Evolutionary conservation across 2,888 invertebrate genomes (phyloP), one percentile per base, ranked within the genome.

Genomic region (Adelognathus sp.): DNA sequence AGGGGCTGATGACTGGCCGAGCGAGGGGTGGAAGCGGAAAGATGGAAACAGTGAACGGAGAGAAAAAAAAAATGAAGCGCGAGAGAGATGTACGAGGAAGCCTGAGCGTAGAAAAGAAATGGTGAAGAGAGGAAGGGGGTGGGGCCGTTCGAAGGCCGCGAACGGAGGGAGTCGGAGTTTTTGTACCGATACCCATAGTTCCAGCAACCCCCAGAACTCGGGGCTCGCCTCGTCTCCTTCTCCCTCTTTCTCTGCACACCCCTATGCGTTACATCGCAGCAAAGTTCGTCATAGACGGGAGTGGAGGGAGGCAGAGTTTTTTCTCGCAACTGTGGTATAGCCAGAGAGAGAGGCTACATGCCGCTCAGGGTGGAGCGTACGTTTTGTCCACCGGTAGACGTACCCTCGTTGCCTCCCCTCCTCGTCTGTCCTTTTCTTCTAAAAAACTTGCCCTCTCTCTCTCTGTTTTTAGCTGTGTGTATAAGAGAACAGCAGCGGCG

Each of bases 161-260:
- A 74, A 79, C 79, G 76, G 64, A 80, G 81, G 81, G 79, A 81
- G 79, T 79, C 64, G 50, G 77, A 67, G 76, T 83, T 79, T 80
- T 58, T 74, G 24, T 39, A 27, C 18, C 50, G 14, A 11, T n/a
- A 36, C 36, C 29, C 24, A 61, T 50, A 50, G 46, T 21, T 5
- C 61, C 69, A 46, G 24, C 56, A 64, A 18, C 70, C 78, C 73
- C 33, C 27, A 70, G 63, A 36, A 70, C 64, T 50, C 58, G 4
- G 7, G 11, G 70, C 70, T 74, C 63, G 60, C 64, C 70, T 63
- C 56, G 46, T 73, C 29, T 14, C 52, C 11, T 11, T 14, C 4
- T 24, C 44, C 31, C 33, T 24, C 60, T 7, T 18, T 44, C 52
- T n/a, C 39, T 27, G 36, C 14, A 46, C 33, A 64, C 56, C 44